Evolutionary conservation across 2,113 vertebrate species (phyloP).

Genomic region (Hassar affinis): DNA sequence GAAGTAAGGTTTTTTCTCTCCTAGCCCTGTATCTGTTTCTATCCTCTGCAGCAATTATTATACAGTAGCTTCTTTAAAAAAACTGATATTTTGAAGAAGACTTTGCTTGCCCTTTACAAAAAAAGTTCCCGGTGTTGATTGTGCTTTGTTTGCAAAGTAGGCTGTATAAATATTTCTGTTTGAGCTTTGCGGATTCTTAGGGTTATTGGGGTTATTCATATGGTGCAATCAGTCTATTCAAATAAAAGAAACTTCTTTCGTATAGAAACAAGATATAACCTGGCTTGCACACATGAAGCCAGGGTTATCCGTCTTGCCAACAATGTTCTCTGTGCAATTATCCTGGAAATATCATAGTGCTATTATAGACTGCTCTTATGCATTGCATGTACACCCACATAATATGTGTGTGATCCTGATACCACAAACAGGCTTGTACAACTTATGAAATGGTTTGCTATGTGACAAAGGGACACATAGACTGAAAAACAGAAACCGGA

Average conservation of each 20-base stretch:
- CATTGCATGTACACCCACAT: neutral
- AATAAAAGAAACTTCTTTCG: neutral
- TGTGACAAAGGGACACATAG: no score
- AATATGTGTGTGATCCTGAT: neutral
- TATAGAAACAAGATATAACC: neutral
- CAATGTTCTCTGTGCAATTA: neutral
- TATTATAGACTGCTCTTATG: neutral
- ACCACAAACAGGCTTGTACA: neutral
- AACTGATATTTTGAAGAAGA: slow-evolving; percentile 61
- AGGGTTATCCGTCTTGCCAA: no score
- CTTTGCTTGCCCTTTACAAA: slow-evolving; percentile 68
- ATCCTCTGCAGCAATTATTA: slow-evolving; percentile 63
- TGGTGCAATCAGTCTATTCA: neutral
- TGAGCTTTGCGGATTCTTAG: neutral
- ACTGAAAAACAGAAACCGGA: no score
- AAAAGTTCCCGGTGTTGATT: slow-evolving; percentile 64
- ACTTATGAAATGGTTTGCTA: no score
- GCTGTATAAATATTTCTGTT: slow-evolving; percentile 11
- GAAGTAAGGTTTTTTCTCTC: slow-evolving; percentile 38
- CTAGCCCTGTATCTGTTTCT: neutral
- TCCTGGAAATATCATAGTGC: neutral
- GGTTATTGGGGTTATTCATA: neutral
- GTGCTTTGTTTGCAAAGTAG: slow-evolving; percentile 65
- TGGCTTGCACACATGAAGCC: neutral
- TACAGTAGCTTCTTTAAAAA: slow-evolving; percentile 51